phyloP scores from a whole-genome alignment of 2,888 invertebrate species.

The Melolontha melolontha region DNA sequence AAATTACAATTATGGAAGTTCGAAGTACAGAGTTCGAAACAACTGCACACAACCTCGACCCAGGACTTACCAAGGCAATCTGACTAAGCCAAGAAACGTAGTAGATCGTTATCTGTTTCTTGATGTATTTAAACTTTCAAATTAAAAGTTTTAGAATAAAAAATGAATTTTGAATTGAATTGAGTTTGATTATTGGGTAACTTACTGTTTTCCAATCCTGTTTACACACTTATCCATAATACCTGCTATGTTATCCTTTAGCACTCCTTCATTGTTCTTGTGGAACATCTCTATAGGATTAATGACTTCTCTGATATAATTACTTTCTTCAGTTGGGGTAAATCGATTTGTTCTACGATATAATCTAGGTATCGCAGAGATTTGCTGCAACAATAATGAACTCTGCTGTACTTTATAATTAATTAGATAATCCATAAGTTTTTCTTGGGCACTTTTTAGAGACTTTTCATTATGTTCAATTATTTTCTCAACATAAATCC shows the following conservation, averaged over 20 bases:
- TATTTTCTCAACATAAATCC: constrained; percentile 52
- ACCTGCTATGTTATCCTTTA: constrained; percentile 60
- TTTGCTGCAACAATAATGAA: constrained; percentile 78
- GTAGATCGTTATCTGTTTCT: too few relatives aligned
- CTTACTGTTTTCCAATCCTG: constrained; percentile 68
- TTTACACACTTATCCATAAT: constrained; percentile 65
- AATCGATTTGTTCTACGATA: constrained; percentile 93
- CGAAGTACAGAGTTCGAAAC: too few relatives aligned
- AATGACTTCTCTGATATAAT: constrained; percentile 69
- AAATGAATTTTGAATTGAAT: too few relatives aligned
- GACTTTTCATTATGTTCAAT: constrained; percentile 52
- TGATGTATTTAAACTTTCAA: too few relatives aligned
- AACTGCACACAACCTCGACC: too few relatives aligned
- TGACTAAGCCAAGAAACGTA: too few relatives aligned
- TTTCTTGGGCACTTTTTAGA: constrained; percentile 49
- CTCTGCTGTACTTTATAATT: constrained; percentile 62
- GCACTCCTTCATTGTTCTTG: constrained; percentile 64
- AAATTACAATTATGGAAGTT: too few relatives aligned
- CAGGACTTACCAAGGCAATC: too few relatives aligned
- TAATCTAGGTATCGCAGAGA: constrained; percentile 92
- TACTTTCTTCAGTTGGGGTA: constrained; percentile 82
- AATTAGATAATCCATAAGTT: constrained; percentile 54
- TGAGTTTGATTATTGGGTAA: too few relatives aligned
- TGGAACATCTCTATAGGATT: constrained; percentile 72
- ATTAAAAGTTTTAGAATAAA: too few relatives aligned